Base-by-base conservation (phyloP, 1,140 invertebrate genomes). In the Cheumatopsyche charites region DNA sequence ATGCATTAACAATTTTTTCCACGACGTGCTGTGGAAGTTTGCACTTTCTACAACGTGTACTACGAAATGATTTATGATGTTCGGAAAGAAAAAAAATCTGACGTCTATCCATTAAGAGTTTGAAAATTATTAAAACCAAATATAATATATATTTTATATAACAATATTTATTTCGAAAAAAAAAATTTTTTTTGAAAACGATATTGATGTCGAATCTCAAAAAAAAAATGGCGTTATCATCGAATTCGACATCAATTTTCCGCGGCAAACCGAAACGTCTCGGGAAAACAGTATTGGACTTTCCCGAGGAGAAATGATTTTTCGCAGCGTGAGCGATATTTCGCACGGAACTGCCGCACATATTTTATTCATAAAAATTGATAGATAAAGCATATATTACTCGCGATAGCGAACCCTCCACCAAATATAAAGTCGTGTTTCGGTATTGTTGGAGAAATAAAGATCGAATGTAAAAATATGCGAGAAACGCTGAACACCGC, bases 291-390 rank as follows among this genome's bases (percentile, higher is more conserved):
- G 52, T 15, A 15, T 12, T 26, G 26, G 62, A 15, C n/a, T 63
- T 25, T 66, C 25, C 63, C 63, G n/a, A 41, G 11, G 21, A 19
- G 63, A 13, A 47, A 25, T 9, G 29, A 11, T 2, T 65, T 42
- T 65, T 43, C 62, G 26, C n/a, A 12, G 17, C 62, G 29, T 9
- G 21, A 21, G 29, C 13, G 29, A 62, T 15, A n/a, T 62, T 62
- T 62, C 25, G 62, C 29, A 9, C 29, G 29, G 29, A 36, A 36
- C 29, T 36, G 29, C 19, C 55, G 21, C 23, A 58, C 42, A 66
- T 66, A 66, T 47, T 66, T 66, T 45, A 65, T 66, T 66, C 63
- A 66, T 66, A 66, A 66, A 66, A 47, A 47, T 66, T 66, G 63
- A 66, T 66, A 66, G 63, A 66, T 66, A 66, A 47, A 45, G 23